Evolutionary conservation across 2,797 vertebrate genomes (phyloP).

Genomic region (Hemibagrus guttatus): DNA sequence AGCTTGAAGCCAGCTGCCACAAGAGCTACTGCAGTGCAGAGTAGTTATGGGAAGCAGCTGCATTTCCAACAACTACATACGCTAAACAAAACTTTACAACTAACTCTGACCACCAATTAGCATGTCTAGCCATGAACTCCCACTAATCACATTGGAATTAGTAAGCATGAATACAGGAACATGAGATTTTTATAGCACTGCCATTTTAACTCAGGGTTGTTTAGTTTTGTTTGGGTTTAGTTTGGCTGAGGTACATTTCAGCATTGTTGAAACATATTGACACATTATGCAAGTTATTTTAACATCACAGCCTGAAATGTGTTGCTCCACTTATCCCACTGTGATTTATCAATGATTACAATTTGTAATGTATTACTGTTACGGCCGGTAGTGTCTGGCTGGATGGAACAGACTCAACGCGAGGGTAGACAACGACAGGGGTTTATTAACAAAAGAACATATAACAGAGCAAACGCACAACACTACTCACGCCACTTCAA

Average conservation of each 20-base stretch:
- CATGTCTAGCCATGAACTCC: not conserved
- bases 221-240: not conserved
- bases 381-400: too few relatives aligned
- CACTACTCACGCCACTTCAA: too few relatives aligned
- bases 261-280: not conserved
- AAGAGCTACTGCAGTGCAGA: constrained; percentile 53
- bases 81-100: constrained; percentile 62
- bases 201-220: not conserved
- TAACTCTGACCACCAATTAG: constrained; percentile 36
- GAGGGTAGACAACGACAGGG: too few relatives aligned
- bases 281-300: not conserved
- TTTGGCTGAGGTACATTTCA: not conserved
- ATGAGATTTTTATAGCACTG: not conserved
- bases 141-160: not conserved
- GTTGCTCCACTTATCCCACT: not conserved
- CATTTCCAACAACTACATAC: constrained; percentile 51
- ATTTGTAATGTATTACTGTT: too few relatives aligned
- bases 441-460: too few relatives aligned
- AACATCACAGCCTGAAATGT: not conserved
- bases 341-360: not conserved
- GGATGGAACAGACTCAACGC: too few relatives aligned
- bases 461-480: too few relatives aligned
- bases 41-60: constrained; percentile 67
- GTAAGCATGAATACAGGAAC: not conserved
- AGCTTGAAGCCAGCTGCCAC: constrained; percentile 40